These are phyloP conservation scores for Metridium senile DNA, from an alignment of 92 coral and sea anemone genomes.

Conservation along the genomic window DNA sequence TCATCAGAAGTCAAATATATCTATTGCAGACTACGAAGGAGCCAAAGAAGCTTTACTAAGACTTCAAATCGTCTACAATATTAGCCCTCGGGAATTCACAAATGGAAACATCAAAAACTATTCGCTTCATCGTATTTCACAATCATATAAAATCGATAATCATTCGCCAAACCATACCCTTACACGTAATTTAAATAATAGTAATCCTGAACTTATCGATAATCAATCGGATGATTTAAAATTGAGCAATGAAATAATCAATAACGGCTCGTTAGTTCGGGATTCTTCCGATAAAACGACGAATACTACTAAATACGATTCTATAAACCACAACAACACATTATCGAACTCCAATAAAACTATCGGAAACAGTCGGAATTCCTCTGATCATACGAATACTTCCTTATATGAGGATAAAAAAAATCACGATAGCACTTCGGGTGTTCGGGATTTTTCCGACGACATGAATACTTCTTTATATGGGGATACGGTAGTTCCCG, in stretches of 20 bases:
- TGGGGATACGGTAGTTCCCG: neutral
- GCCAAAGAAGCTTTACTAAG: constrained; percentile 52
- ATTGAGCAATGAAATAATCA: neutral
- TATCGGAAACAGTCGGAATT: no score
- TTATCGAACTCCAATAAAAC: no score
- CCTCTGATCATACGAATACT: neutral
- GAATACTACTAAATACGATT: no score
- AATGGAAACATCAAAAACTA: constrained; percentile 18
- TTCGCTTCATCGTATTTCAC: neutral
- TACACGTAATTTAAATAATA: constrained; percentile 2
- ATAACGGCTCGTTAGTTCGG: neutral
- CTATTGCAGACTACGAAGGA: constrained; percentile 46
- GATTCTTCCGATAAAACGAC: no score
- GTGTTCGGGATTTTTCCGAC: neutral
- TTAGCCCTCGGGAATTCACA: constrained; percentile 36
- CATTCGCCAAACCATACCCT: neutral
- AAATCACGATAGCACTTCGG: constrained; percentile 2
- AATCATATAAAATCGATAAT: neutral
- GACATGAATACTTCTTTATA: neutral
- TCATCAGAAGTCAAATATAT: constrained; percentile 25
- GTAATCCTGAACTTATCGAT: neutral
- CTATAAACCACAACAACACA: no score
- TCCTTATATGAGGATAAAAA: neutral
- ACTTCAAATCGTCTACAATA: constrained; percentile 46
- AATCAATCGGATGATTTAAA: constrained; percentile 3